Conservation (phyloP, 2,113 vertebrate genomes). For the Ptychochromis oligacanthus region DNA sequence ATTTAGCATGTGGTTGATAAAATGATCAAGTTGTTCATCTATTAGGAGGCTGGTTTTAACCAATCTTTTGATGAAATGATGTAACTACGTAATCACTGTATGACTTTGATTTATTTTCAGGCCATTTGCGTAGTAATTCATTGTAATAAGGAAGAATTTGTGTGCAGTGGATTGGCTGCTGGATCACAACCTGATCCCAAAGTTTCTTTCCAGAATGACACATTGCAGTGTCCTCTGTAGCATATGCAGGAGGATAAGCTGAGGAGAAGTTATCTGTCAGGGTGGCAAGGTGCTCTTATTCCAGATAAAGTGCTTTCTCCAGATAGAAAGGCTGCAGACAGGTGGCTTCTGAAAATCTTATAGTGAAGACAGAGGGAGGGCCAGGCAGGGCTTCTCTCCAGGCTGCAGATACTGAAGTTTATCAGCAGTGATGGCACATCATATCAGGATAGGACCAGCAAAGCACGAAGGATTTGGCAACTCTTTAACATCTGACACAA, state of each 20-base stretch:
- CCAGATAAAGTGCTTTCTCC: slow-evolving; percentile 13
- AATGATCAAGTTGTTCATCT: background rate
- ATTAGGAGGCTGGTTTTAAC: background rate
- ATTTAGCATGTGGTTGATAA: background rate
- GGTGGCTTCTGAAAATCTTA: slow-evolving; percentile 47
- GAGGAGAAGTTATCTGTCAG: slow-evolving; percentile 48
- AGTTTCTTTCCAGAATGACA: background rate
- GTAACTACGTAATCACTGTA: slow-evolving; percentile 2
- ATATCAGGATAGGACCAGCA: slow-evolving; percentile 1
- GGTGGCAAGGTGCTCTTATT: slow-evolving; percentile 30
- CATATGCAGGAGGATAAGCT: slow-evolving; percentile 6
- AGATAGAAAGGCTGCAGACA: slow-evolving; percentile 42
- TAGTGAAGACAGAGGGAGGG: slow-evolving; percentile 21
- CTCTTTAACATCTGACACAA: slow-evolving; percentile 6
- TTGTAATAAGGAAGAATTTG: background rate
- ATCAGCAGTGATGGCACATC: slow-evolving; percentile 8
- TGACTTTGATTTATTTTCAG: background rate
- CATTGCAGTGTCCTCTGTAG: background rate
- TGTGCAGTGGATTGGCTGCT: background rate
- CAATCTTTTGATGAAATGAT: slow-evolving; percentile 10
- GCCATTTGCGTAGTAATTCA: background rate
- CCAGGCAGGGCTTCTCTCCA: slow-evolving; percentile 30
- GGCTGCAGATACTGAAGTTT: slow-evolving; percentile 59
- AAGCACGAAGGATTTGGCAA: background rate
- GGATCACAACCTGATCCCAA: background rate